Base-by-base conservation (phyloP, 2,888 invertebrate species). In the Chironomus tentans region DNA sequence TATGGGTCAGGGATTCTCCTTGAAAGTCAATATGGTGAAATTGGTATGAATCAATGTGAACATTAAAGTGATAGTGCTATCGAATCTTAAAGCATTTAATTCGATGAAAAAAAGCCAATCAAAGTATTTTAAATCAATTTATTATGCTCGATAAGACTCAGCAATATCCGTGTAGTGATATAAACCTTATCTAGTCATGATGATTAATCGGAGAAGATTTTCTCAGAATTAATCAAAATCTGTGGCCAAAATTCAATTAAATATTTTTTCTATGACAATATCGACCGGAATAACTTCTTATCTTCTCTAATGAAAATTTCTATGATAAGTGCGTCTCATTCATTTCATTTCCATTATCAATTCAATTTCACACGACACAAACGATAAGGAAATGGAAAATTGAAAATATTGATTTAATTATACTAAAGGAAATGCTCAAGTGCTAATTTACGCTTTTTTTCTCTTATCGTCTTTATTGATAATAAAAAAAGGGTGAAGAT, bases 401-500 rank as follows among this genome's bases (percentile, higher is more conserved):
- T 15, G 56, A 7, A 56, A 15, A 56, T n/a, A 18, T 18, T 7
- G 56, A 15, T 15, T 56, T 18, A 18, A 38, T 38, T 38, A 38
- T 38, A 38, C 10, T 10, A 38, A 38, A 38, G 38, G 38, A 38
- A 38, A 38, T 38, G 7, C 38, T 38, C 38, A 10, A 38, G 38
- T 38, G 38, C 56, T 18, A 18, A 56, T 18, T 56, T 56, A 56
- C 18, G 7, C 15, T 50, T 15, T 50, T 50, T 48, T 50, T 13
- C 50, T 56, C 18, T 15, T 15, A 56, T 56, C 56, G 6, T 56
- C 7, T 15, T 18, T 18, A 18, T 56, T 56, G 56, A 15, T 7
- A 56, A 50, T n/a, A 6, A 50, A 56, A 56, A 15, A 28, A 94
- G 94, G 92, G 92, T 72, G 95, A 96, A 83, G 65, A 65, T 18